Percentiles rank a stretch among this genome's conserved stretches.
Conservation (phyloP, 1,140 invertebrate species). For the Caenorhabditis remanei region DNA sequence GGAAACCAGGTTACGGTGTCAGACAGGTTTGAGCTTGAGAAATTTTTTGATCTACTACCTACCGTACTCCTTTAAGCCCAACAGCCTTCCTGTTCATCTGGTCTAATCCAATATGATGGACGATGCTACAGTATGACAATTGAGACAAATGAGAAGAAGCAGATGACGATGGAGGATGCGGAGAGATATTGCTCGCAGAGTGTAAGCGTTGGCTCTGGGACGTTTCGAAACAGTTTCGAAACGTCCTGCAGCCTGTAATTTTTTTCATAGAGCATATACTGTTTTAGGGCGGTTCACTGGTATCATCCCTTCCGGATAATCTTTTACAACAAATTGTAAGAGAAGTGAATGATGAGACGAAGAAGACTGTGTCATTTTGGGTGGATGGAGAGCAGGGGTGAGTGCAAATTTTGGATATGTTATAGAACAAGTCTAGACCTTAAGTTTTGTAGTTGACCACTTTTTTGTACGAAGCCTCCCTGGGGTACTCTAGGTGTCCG, state of each 20-base stretch:
- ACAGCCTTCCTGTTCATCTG: slow-evolving; percentile 10
- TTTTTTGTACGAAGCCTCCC: no score
- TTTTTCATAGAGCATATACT: no score
- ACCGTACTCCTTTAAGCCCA: neutral
- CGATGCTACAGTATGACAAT: slow-evolving; percentile 51
- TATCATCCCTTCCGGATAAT: neutral
- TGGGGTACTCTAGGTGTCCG: no score
- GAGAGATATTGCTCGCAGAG: slow-evolving; percentile 25
- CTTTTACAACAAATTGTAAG: slow-evolving; percentile 7
- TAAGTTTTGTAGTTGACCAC: no score
- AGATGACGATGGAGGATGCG: slow-evolving; percentile 20
- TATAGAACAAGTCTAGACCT: no score
- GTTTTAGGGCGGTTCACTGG: slow-evolving; percentile 10
- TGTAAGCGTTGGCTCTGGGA: neutral
- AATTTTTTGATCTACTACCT: neutral
- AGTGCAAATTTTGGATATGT: neutral
- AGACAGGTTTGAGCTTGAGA: neutral
- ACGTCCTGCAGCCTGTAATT: no score
- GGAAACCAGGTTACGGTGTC: slow-evolving; percentile 11
- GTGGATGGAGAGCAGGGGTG: slow-evolving; percentile 13
- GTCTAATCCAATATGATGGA: neutral
- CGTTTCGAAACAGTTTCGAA: no score
- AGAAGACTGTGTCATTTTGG: slow-evolving; percentile 33
- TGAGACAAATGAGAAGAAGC: slow-evolving; percentile 31
- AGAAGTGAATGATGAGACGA: slow-evolving; percentile 36